Base-by-base conservation (phyloP, 2,113 vertebrate genomes). In the Chaetodon trifascialis region DNA sequence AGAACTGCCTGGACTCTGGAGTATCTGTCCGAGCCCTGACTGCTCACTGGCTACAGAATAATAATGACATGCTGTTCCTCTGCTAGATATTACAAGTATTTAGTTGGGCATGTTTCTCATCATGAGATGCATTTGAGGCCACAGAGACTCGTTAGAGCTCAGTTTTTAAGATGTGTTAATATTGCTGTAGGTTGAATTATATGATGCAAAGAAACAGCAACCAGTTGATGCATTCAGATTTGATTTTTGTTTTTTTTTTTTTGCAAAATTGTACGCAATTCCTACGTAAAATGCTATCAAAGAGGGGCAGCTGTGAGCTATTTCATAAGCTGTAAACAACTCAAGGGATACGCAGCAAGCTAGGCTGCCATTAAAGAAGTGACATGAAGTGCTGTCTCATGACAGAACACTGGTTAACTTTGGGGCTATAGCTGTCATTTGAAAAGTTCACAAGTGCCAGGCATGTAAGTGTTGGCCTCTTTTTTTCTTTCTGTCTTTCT, bases 221-320 rank as follows among this genome's bases (percentile, higher is more conserved):
- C 23, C 3, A 55, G 10, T 46, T 66, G 54, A 40, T 23, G n/a
- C n/a, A 40, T 71, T 56, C 21, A 58, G 73, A 74, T 70, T 55
- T 73, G 4, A 23, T 21, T 47, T 4, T 21, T 7, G 30, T 54
- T 14, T 21, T 47, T 4, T 21, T 7, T 1, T 54, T 14, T 67
- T 16, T 67, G n/a, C n/a, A 15, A 64, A 65, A 62, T 69, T 52
- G 52, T 72, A 9, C 52, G 51, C 2, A 30, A 25, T 59, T 71
- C 47, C 62, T 55, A 55, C 34, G 7, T 38, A 76, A 60, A 47
- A 60, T 34, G 49, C 19, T 44, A 62, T 73, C n/a, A 19, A 52
- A 88, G 21, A 23, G n/a, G 70, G 10, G 54, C 78, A 65, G 40
- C 76, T 81, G 42, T 77, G 81, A 77, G 59, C 56, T n/a, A 47